Percentiles rank a stretch among this genome's conserved stretches.
Evolutionary conservation across 2,113 vertebrate species (phyloP).

Genomic region (Osmerus eperlanus): DNA sequence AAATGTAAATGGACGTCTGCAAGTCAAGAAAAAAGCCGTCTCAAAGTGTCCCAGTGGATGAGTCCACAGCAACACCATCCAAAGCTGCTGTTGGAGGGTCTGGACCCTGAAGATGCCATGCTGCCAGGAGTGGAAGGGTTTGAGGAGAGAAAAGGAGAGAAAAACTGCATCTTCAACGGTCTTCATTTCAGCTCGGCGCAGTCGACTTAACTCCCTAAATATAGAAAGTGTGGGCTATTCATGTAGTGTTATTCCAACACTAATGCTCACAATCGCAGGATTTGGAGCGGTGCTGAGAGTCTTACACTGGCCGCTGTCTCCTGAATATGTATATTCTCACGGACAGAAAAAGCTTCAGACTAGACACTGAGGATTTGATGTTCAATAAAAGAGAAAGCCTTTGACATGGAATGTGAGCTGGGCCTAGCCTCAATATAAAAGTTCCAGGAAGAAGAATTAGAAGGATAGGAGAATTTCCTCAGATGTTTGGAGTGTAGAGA

Average conservation of each 20-base stretch:
- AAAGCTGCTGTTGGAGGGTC: slow-evolving; percentile 44
- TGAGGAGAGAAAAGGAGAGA: slow-evolving; percentile 23
- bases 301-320: slow-evolving; percentile 45
- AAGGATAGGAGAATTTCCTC: slow-evolving; percentile 74
- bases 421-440: slow-evolving; percentile 76
- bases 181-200: slow-evolving; percentile 47
- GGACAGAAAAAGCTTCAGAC: slow-evolving; percentile 52
- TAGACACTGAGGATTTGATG: slow-evolving; percentile 76
- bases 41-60: slow-evolving; percentile 53
- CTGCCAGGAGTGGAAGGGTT: slow-evolving; percentile 12
- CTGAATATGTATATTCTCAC: slow-evolving; percentile 71
- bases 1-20: not conserved
- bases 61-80: slow-evolving; percentile 43
- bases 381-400: slow-evolving; percentile 77
- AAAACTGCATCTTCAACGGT: slow-evolving; percentile 31
- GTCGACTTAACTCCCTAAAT: slow-evolving; percentile 67
- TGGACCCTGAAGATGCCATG: slow-evolving; percentile 43
- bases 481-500: slow-evolving; percentile 67
- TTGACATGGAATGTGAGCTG: slow-evolving; percentile 74
- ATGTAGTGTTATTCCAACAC: slow-evolving; percentile 67
- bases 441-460: slow-evolving; percentile 73
- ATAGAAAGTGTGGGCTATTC: slow-evolving; percentile 62
- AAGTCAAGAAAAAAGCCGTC: slow-evolving; percentile 44
- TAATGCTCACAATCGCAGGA: slow-evolving; percentile 67
- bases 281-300: slow-evolving; percentile 57